phyloP scores from a whole-genome alignment of 2,888 invertebrate genomes.

The Drosophila yooni region DNA sequence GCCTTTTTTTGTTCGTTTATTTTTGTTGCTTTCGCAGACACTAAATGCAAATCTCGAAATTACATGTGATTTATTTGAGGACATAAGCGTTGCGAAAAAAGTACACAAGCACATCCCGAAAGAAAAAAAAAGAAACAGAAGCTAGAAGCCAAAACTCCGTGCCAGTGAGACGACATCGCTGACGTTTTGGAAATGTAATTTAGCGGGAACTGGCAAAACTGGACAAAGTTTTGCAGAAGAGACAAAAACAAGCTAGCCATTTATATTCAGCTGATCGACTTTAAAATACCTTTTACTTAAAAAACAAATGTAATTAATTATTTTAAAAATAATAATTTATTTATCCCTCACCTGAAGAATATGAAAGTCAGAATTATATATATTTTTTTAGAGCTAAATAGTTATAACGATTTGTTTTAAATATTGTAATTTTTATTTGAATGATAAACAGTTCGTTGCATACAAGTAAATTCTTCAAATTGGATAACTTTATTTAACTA shows the following conservation, averaged over 20 bases:
- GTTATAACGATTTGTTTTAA: background rate
- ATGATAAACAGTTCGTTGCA: background rate
- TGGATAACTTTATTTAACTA: background rate
- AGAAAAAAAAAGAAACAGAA: conserved; percentile 1
- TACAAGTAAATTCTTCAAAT: background rate
- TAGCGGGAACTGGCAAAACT: conserved; percentile 62
- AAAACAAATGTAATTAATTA: no score
- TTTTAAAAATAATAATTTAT: no score
- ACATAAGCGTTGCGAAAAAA: conserved; percentile 43
- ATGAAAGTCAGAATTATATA: background rate
- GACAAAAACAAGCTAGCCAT: conserved; percentile 16
- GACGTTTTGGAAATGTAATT: conserved; percentile 79
- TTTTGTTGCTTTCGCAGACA: conserved; percentile 31
- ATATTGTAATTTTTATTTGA: no score
- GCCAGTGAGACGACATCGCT: conserved; percentile 58
- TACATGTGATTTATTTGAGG: conserved; percentile 74
- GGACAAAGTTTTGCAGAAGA: conserved; percentile 68
- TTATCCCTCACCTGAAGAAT: no score
- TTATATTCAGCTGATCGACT: background rate
- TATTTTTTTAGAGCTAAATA: no score
- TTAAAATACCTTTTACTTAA: conserved; percentile 4
- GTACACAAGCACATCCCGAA: conserved; percentile 10
- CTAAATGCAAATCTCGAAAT: conserved; percentile 76
- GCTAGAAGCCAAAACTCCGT: conserved; percentile 33
- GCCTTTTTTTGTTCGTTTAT: conserved; percentile 1